These are phyloP conservation scores for Falco berigora DNA, from an alignment of 2,797 vertebrate species.

Conservation along the genomic window DNA sequence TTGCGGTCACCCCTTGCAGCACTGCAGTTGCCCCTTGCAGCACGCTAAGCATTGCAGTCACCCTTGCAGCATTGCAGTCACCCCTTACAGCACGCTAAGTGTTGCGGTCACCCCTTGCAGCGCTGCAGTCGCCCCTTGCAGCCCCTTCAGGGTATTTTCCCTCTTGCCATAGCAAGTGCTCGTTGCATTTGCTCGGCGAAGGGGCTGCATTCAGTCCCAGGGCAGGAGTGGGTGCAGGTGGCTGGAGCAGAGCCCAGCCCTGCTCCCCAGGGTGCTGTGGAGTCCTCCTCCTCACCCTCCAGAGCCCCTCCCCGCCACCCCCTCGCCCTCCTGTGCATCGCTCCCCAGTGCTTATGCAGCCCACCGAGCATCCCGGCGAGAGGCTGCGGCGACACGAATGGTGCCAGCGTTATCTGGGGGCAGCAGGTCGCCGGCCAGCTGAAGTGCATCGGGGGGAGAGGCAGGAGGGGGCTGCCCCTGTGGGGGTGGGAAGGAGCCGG, in stretches of 20 bases:
- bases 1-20: too few species aligned
- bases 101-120: too few species aligned
- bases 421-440: not conserved
- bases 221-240: not conserved
- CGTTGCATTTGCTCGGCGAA: not conserved
- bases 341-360: not conserved
- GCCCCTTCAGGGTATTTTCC: not conserved
- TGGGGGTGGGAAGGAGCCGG: not conserved
- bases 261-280: not conserved
- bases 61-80: too few species aligned
- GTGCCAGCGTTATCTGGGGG: not conserved
- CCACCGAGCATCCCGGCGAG: rapidly evolving
- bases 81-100: too few species aligned
- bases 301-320: not conserved
- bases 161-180: not conserved
- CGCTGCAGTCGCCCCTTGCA: too few species aligned
- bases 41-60: too few species aligned
- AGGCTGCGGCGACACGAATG: not conserved
- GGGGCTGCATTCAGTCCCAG: rapidly evolving
- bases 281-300: not conserved
- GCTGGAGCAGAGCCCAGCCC: not conserved
- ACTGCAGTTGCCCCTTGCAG: too few species aligned
- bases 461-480: not conserved
- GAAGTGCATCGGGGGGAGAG: not conserved
- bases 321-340: not conserved